These are phyloP conservation scores for Calcarius lapponicus DNA, from an alignment of 2,797 vertebrate genomes.

Conservation along the genomic window DNA sequence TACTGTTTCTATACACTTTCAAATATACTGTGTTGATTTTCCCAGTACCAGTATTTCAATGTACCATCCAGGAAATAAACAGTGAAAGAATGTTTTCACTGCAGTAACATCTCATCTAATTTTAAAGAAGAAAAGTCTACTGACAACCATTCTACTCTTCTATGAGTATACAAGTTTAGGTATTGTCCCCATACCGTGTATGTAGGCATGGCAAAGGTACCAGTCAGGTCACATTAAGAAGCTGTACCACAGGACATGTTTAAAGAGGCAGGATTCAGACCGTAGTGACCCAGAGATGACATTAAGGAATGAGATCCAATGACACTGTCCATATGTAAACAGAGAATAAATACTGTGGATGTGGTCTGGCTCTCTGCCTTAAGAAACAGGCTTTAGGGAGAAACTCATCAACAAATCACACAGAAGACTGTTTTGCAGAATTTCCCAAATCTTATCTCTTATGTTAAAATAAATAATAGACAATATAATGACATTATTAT, in stretches of 20 bases:
- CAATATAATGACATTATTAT: background rate
- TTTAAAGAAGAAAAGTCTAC: background rate
- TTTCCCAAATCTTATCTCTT: background rate
- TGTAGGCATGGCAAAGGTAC: background rate
- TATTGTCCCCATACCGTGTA: background rate
- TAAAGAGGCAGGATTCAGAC: background rate
- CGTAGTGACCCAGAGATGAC: background rate
- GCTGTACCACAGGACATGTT: background rate
- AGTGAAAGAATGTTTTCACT: background rate
- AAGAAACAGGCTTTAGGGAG: background rate
- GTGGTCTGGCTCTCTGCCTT: background rate
- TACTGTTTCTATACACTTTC: background rate
- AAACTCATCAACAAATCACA: background rate
- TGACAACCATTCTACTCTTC: background rate
- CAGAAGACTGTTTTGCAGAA: background rate
- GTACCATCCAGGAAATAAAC: background rate
- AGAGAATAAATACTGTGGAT: background rate
- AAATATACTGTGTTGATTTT: background rate
- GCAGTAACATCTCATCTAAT: background rate
- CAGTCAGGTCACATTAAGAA: background rate
- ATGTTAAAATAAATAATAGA: background rate
- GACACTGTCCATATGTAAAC: background rate
- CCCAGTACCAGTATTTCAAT: background rate
- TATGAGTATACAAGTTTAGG: background rate
- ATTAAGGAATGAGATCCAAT: background rate